A percentile compares a stretch with the other conserved stretches of the same genome.
phyloP scores from a whole-genome alignment of 37 sponge, comb jelly and placozoan species.

The Cliona cf. orientalis region DNA sequence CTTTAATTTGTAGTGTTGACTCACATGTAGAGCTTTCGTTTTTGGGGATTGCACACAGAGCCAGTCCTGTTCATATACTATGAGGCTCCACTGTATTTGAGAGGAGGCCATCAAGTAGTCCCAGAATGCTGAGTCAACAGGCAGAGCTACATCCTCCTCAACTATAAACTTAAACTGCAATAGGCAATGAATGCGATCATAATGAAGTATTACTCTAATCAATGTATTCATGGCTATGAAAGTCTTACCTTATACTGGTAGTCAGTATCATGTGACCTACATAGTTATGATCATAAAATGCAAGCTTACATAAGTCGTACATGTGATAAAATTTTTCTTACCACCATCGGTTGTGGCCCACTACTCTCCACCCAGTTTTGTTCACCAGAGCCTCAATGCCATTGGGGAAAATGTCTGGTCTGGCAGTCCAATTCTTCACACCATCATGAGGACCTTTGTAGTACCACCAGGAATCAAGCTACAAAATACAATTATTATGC shows the following conservation, averaged over 20 bases:
- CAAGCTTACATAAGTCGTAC: not conserved
- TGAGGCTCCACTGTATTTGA: slow-evolving; percentile 47
- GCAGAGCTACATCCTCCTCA: slow-evolving; percentile 47
- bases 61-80: slow-evolving; percentile 90
- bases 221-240: too few relatives aligned
- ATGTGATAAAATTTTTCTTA: slow-evolving; percentile 14
- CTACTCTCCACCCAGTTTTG: slow-evolving; percentile 63
- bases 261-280: slow-evolving; percentile 61
- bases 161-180: slow-evolving; percentile 66
- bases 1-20: not conserved
- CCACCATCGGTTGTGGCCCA: slow-evolving; percentile 86
- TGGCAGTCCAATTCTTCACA: slow-evolving; percentile 85
- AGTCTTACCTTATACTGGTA: slow-evolving; percentile 66
- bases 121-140: slow-evolving; percentile 59
- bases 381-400: slow-evolving; percentile 63
- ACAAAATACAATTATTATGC: not conserved
- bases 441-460: slow-evolving; percentile 66
- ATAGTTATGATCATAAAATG: not conserved
- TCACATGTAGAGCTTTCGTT: slow-evolving; percentile 18
- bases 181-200: not conserved
- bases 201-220: not conserved
- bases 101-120: slow-evolving; percentile 68
- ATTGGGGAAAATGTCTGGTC: slow-evolving; percentile 67
- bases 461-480: slow-evolving; percentile 92
- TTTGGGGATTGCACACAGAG: slow-evolving; percentile 11